Evolutionary conservation across 1,140 invertebrate species (phyloP), one percentile per base, ranked within the genome.

Genomic region (Onthophagus taurus): DNA sequence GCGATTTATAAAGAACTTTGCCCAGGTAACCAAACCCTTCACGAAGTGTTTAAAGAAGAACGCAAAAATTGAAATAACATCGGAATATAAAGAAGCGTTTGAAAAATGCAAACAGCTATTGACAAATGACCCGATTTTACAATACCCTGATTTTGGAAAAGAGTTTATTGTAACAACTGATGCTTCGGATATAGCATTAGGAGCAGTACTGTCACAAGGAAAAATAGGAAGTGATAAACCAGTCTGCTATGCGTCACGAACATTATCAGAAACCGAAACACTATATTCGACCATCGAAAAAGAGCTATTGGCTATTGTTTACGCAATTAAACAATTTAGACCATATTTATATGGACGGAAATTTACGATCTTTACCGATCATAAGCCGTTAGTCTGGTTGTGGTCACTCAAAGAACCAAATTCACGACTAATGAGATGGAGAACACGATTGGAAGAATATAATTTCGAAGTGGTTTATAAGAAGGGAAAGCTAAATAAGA

Each of bases 131-230:
- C 20, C 37, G 13, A 39, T 39, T 20, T 21, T 39, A 2, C 20
- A 39, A 24, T 53, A 52, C 36, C 24, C 55, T 51, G 44, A 47
- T 11, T 31, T 67, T 65, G 45, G 43, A 56, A 29, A 47, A 30
- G 18, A 41, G 48, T 42, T 42, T 20, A 19, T 30, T 31, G 9
- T 42, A 18, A n/a, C n/a, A 31, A 31, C 41, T 7, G 33, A 44
- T 26, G 73, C 39, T 59, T 39, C 37, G 16, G 26, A 39, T 12
- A 14, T 66, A 5, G 64, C 56, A 5, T 58, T 63, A 24, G 49
- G 67, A 48, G 49, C 76, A 11, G 57, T 67, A 4, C 48, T 70
- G 12, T 77, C 72, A 71, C 21, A 73, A n/a, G 55, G 62, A 12
- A 39, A 16, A 26, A 11, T 29, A 39, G 21, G 12, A 11, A 39